These are phyloP conservation scores for Sakesphorus luctuosus DNA, from an alignment of 2,113 vertebrate species.

Conservation along the genomic window DNA sequence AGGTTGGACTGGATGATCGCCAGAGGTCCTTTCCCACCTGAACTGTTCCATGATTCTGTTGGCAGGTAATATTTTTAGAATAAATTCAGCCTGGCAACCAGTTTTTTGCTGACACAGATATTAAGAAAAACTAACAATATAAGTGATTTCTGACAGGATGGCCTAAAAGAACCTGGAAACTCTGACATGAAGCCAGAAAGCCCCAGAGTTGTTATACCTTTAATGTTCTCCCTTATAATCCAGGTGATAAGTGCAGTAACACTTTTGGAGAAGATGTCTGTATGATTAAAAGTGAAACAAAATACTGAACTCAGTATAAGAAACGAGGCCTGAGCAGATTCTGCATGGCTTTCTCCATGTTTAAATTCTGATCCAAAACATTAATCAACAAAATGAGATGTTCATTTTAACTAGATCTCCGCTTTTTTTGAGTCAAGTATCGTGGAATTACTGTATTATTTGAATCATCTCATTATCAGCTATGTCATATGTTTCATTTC, in stretches of 20 bases:
- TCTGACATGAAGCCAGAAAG: neutral
- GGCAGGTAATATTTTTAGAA: neutral
- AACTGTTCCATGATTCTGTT: neutral
- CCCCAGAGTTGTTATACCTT: neutral
- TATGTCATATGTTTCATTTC: neutral
- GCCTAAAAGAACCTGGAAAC: neutral
- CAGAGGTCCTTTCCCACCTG: neutral
- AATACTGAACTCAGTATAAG: neutral
- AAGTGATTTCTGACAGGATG: neutral
- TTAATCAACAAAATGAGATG: neutral
- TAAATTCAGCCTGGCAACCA: neutral
- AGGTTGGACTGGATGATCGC: neutral
- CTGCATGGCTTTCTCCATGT: neutral
- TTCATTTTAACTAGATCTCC: neutral
- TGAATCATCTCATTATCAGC: neutral
- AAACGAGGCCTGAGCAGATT: neutral
- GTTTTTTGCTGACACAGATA: neutral
- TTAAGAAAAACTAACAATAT: neutral
- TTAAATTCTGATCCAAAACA: neutral
- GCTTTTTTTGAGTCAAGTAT: neutral
- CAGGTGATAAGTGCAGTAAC: neutral
- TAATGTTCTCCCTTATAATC: accelerated
- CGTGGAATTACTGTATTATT: neutral
- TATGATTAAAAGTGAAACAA: neutral
- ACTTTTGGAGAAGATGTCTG: neutral